Conservation (phyloP, 2,113 vertebrate species). For the Zosterops japonicus region DNA sequence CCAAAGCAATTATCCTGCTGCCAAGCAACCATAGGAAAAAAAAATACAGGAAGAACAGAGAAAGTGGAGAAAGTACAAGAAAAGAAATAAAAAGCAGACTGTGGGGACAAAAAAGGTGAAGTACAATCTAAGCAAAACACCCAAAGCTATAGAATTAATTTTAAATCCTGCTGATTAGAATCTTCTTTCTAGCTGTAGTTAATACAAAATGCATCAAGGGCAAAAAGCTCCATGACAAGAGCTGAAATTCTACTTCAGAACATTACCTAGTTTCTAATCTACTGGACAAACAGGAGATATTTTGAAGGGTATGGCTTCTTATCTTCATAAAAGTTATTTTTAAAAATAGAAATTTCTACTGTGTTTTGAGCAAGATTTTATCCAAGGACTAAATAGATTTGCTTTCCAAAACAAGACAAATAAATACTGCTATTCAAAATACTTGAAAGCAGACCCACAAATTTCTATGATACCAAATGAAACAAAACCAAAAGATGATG, state of each 20-base stretch:
- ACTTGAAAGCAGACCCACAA: background rate
- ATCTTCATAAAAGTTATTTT: background rate
- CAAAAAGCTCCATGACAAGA: background rate
- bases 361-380: background rate
- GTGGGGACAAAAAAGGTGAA: background rate
- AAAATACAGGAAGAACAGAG: background rate
- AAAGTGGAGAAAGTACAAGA: background rate
- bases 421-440: background rate
- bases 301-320: background rate
- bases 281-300: background rate
- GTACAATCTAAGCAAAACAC: background rate
- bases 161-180: background rate
- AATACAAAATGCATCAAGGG: background rate
- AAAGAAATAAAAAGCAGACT: background rate
- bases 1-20: constrained; percentile 45
- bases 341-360: background rate
- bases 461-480: background rate
- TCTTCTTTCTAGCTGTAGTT: background rate
- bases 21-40: constrained; percentile 70
- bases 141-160: background rate
- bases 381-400: background rate
- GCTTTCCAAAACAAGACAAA: background rate
- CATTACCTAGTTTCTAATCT: background rate
- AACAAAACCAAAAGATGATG: background rate
- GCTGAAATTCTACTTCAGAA: background rate